phyloP scores from a whole-genome alignment of 2,113 vertebrate species.

The Psilopogon haemacephalus region DNA sequence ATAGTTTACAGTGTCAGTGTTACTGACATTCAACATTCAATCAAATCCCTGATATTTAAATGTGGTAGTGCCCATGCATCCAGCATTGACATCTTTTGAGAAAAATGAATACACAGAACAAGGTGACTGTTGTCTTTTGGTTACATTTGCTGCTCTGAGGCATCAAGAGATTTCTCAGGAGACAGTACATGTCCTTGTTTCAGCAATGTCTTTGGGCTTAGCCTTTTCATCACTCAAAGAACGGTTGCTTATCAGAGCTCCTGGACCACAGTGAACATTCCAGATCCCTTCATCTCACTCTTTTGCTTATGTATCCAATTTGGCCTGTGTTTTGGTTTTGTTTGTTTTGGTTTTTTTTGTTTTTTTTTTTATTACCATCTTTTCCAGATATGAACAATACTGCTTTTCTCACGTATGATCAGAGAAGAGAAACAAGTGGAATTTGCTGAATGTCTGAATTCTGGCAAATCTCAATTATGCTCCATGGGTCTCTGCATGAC shows the following conservation, averaged over 20 bases:
- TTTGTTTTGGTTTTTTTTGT: too few relatives aligned
- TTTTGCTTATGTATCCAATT: background rate
- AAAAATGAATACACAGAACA: background rate
- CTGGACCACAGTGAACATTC: background rate
- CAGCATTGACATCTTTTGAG: background rate
- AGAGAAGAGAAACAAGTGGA: background rate
- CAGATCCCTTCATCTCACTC: background rate
- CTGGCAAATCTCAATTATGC: background rate
- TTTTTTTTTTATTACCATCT: background rate
- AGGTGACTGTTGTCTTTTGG: background rate
- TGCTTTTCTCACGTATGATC: background rate
- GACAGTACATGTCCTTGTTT: background rate
- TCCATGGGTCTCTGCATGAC: background rate
- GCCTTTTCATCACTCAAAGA: background rate
- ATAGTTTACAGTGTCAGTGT: background rate
- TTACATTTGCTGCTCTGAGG: background rate
- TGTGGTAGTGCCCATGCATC: background rate
- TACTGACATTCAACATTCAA: background rate
- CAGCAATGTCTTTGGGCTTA: background rate
- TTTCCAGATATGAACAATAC: background rate
- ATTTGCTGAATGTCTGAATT: background rate
- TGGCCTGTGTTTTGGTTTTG: background rate
- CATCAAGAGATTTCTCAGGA: background rate
- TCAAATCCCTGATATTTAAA: background rate
- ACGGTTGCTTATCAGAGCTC: rapidly evolving